Conservation (phyloP, 2,888 invertebrate species). For the Stenolophus ochropezus region DNA sequence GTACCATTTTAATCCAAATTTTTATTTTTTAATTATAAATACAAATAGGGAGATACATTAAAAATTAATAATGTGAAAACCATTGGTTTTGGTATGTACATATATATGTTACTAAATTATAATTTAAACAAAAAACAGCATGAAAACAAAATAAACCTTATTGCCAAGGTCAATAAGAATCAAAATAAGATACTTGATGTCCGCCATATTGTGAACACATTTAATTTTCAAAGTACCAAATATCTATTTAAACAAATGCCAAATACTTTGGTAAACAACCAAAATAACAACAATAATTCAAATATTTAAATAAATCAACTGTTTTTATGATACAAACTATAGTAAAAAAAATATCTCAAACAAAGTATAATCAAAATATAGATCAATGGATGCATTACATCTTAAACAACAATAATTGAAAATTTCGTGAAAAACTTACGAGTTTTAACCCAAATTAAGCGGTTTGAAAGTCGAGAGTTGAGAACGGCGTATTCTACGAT, state of each 20-base stretch:
- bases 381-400: neutral
- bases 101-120: neutral
- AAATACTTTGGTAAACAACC: neutral
- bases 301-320: conserved; percentile 24
- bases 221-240: conserved; percentile 31
- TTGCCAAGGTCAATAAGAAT: neutral
- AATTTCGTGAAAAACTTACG: conserved; percentile 45
- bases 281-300: conserved; percentile 1
- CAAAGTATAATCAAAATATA: neutral
- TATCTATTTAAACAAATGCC: neutral
- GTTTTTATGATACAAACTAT: neutral
- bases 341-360: neutral
- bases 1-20: no score
- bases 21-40: no score
- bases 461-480: conserved; percentile 36
- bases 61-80: no score
- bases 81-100: no score
- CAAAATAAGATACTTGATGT: neutral
- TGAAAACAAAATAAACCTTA: neutral
- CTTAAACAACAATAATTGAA: neutral
- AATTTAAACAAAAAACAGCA: neutral
- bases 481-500: conserved; percentile 25
- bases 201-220: conserved; percentile 39
- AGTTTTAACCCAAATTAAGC: neutral
- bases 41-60: no score